phyloP scores from a whole-genome alignment of 2,113 vertebrate genomes.

The Tachuris rubrigastra region DNA sequence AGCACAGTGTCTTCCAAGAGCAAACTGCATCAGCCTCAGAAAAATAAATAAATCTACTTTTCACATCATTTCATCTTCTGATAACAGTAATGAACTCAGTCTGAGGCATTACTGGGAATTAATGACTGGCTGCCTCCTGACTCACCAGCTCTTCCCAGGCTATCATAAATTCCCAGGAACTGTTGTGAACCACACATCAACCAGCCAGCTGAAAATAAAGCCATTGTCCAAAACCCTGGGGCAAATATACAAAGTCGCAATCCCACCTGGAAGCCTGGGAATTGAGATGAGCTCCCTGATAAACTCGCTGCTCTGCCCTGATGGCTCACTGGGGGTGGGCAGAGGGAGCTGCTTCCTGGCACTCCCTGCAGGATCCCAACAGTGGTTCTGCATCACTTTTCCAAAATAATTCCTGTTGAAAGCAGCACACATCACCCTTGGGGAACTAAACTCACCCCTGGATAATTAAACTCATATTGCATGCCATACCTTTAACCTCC shows the following conservation, averaged over 20 bases:
- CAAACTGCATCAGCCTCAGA: not conserved
- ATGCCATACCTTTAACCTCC: not conserved
- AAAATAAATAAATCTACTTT: slow-evolving; percentile 44
- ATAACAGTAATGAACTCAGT: slow-evolving; percentile 47
- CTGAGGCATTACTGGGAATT: slow-evolving; percentile 44
- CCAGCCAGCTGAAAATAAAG: not conserved
- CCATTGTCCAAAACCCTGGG: not conserved
- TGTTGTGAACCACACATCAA: not conserved
- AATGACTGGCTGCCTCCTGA: slow-evolving; percentile 48
- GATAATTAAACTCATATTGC: not conserved
- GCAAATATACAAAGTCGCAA: not conserved
- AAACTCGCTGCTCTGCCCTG: fast-evolving
- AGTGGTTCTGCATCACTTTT: not conserved
- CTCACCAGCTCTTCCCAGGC: slow-evolving; percentile 9
- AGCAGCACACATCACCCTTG: not conserved
- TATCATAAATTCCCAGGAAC: slow-evolving; percentile 25
- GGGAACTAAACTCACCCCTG: not conserved
- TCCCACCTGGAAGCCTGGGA: not conserved
- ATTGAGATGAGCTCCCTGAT: not conserved
- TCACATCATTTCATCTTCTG: slow-evolving; percentile 43
- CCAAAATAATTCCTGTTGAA: not conserved
- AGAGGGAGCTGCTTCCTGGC: not conserved
- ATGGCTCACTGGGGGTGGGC: not conserved
- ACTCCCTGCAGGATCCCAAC: not conserved
- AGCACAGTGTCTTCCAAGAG: not conserved